Conservation (phyloP, 2,888 invertebrate species). For the Exephanes ischioxanthus region DNA sequence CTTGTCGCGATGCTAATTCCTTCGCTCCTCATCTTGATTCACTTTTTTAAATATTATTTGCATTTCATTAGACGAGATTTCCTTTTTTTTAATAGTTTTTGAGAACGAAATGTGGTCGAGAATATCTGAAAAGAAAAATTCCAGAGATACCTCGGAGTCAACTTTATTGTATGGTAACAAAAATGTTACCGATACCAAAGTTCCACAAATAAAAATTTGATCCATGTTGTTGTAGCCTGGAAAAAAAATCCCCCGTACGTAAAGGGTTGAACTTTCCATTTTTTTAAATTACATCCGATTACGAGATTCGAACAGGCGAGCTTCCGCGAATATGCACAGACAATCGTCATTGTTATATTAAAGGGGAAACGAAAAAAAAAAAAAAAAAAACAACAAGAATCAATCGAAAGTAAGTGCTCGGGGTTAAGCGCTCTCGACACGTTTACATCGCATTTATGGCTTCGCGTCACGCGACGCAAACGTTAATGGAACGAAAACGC, state of each 20-base stretch:
- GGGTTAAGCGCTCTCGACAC: conserved; percentile 60
- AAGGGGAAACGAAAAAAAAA: neutral
- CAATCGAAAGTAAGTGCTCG: conserved; percentile 65
- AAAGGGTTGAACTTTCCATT: neutral
- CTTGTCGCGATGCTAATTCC: conserved; percentile 48
- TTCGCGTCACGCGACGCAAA: conserved; percentile 77
- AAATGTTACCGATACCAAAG: no score
- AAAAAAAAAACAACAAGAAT: conserved; percentile 44
- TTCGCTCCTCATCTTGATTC: neutral
- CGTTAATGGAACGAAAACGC: conserved; percentile 58
- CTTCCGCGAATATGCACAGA: neutral
- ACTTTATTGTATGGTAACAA: no score
- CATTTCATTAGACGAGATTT: conserved; percentile 3
- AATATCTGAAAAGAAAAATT: no score
- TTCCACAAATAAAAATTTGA: no score
- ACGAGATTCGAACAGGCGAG: neutral
- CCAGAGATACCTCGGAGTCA: no score
- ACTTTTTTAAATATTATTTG: conserved; percentile 44
- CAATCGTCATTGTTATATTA: neutral
- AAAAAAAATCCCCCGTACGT: no score
- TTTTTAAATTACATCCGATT: neutral
- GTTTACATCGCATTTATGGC: conserved; percentile 56
- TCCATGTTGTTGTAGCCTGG: no score
- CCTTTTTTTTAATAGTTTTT: no score
- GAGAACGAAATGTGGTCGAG: no score